Percentiles rank a stretch among this genome's conserved stretches.
phyloP scores from a whole-genome alignment of 2,888 invertebrate species.

The Pharmacophagus antenor region DNA sequence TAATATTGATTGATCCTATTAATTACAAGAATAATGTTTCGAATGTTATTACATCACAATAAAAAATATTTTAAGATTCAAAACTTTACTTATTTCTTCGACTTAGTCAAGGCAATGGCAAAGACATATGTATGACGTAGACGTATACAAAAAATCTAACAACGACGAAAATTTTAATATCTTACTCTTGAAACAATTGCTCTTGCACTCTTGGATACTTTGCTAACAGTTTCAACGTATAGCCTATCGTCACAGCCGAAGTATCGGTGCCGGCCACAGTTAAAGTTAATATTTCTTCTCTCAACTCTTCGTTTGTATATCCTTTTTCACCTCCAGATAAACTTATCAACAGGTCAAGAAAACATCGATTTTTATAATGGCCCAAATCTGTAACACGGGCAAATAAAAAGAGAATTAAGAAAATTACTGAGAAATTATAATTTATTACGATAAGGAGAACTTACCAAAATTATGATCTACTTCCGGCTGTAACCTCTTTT shows the following conservation, averaged over 20 bases:
- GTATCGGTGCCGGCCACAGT: conserved; percentile 80
- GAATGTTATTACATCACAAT: no score
- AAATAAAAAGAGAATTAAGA: no score
- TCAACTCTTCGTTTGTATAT: conserved; percentile 74
- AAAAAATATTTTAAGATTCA: no score
- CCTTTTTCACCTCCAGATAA: conserved; percentile 72
- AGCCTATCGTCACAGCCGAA: conserved; percentile 67
- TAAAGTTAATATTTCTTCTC: conserved; percentile 81
- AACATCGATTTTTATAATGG: conserved; percentile 66
- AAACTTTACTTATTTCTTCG: no score
- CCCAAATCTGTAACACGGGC: conserved; percentile 47
- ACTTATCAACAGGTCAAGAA: conserved; percentile 78
- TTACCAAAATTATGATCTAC: conserved; percentile 55
- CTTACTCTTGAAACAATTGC: conserved; percentile 68
- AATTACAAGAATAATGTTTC: no score
- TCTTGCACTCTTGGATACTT: conserved; percentile 73
- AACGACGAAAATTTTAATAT: not conserved
- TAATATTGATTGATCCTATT: no score
- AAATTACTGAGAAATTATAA: no score
- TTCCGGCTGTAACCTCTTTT: conserved; percentile 46
- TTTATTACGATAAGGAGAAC: conserved; percentile 20
- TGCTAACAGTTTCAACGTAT: conserved; percentile 64
- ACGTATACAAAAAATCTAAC: no score
- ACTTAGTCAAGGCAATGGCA: no score
- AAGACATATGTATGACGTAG: no score